These are phyloP conservation scores for Dinothrombium tinctorium DNA, from an alignment of 1,140 invertebrate species.

Conservation along the genomic window DNA sequence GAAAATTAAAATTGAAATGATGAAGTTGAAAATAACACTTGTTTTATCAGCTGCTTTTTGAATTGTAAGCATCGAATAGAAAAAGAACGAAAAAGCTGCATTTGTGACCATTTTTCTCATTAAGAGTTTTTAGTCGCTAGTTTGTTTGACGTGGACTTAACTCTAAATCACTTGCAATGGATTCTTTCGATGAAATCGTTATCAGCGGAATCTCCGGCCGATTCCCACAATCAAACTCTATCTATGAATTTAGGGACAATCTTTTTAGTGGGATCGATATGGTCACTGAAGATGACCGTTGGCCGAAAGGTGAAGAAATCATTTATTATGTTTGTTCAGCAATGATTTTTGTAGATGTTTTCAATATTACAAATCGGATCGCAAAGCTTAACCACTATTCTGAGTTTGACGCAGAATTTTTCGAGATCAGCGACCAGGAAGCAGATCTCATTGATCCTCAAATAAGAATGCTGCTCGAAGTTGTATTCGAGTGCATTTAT, in stretches of 20 bases:
- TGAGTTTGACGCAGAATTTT: constrained; percentile 78
- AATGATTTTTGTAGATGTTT: constrained; percentile 43
- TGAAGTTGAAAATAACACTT: too few species aligned
- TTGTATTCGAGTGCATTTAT: not conserved
- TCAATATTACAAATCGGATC: constrained; percentile 60
- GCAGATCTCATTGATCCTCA: constrained; percentile 8
- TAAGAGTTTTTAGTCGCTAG: too few species aligned
- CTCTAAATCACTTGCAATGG: not conserved
- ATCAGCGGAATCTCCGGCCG: constrained; percentile 70
- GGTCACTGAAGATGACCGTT: constrained; percentile 18
- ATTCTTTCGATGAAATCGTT: constrained; percentile 42
- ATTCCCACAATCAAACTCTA: constrained; percentile 57
- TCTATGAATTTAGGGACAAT: constrained; percentile 66
- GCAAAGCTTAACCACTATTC: constrained; percentile 52
- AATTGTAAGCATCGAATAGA: too few species aligned
- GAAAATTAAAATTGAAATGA: too few species aligned
- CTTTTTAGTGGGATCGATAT: constrained; percentile 62
- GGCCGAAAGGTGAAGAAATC: constrained; percentile 17
- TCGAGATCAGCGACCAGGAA: constrained; percentile 35
- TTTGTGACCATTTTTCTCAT: too few species aligned
- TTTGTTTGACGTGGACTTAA: too few species aligned
- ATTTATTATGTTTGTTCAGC: not conserved
- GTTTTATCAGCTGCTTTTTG: too few species aligned
- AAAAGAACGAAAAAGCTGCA: too few species aligned
- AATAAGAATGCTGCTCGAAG: not conserved